Evolutionary conservation across 2,888 invertebrate species (phyloP), one percentile per base, ranked within the genome.

Genomic region (Drosophila bunnanda): DNA sequence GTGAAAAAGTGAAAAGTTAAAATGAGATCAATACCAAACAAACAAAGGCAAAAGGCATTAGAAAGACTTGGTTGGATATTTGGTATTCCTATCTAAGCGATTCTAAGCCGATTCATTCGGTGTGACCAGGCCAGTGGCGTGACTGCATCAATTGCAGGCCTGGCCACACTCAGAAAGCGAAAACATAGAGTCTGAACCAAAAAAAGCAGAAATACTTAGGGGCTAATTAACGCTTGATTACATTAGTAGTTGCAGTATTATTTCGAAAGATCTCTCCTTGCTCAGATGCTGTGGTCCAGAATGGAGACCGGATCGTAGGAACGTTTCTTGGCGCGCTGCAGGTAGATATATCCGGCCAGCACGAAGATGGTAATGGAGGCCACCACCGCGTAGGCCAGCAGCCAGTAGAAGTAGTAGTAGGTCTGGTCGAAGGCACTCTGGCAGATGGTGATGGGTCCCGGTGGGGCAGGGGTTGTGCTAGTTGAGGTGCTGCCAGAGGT

Each of bases 271-370:
- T 48, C n/a, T 34, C 28, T 30, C 25, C 25, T 13, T 28, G 48
- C 62, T 75, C 80, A 92, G 75, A 89, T 91, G 75, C 91, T 92
- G 52, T 92, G 91, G 75, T 92, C 92, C 65, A 90, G 82, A 64
- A 84, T 91, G 17, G 92, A 90, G 53, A 92, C 92, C 4, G 92
- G 91, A 32, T 90, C 82, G 72, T 92, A 92, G 75, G 92, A 92
- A 78, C 92, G 91, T 75, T 92, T 90, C 64, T 89, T 91, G 68
- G 91, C 89, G 30, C 73, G 84, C 66, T 90, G 90, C 20, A 76
- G 79, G 50, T 12, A 65, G 54, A 89, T 87, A 57, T 89, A 84
- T 43, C 72, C 69, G 15, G 62, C 67, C 53, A 90, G 64, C 4
- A 64, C n/a, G 30, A 43, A 15, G 13, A 34, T 2, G 17, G 17